Conservation (phyloP, 53 echinoderm and acorn worm species). For the Apostichopus leukothele region DNA sequence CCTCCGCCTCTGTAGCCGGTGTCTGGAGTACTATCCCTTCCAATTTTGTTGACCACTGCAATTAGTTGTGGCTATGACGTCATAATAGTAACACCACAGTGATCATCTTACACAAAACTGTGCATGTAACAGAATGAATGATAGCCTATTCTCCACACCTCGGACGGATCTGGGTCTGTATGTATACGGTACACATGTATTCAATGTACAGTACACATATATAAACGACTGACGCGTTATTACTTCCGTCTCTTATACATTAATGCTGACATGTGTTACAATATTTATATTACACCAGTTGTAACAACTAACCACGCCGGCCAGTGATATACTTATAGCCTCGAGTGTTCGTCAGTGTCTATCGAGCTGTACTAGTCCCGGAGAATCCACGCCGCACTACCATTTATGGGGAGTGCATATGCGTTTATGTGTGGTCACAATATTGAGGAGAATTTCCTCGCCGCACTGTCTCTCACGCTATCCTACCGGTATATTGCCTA, state of each 20-base stretch:
- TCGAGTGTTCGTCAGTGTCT: neutral
- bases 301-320: neutral
- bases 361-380: neutral
- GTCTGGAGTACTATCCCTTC: too few species aligned
- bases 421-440: conserved; percentile 12
- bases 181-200: too few species aligned
- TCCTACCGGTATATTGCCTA: conserved; percentile 27
- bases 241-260: neutral
- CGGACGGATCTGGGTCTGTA: too few species aligned
- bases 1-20: too few species aligned
- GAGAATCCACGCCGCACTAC: conserved; percentile 18
- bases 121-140: too few species aligned
- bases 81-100: too few species aligned
- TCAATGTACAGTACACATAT: too few species aligned
- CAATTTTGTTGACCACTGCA: too few species aligned
- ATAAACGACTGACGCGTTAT: neutral
- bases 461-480: neutral
- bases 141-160: too few species aligned
- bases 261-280: neutral
- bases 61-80: too few species aligned
- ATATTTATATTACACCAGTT: conserved; percentile 6
- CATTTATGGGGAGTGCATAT: conserved; percentile 47
- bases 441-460: conserved; percentile 41
- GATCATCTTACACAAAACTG: too few species aligned
- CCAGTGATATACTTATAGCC: neutral